Base-by-base conservation (phyloP, 2,113 vertebrate genomes). In the Saccopteryx leptura region DNA sequence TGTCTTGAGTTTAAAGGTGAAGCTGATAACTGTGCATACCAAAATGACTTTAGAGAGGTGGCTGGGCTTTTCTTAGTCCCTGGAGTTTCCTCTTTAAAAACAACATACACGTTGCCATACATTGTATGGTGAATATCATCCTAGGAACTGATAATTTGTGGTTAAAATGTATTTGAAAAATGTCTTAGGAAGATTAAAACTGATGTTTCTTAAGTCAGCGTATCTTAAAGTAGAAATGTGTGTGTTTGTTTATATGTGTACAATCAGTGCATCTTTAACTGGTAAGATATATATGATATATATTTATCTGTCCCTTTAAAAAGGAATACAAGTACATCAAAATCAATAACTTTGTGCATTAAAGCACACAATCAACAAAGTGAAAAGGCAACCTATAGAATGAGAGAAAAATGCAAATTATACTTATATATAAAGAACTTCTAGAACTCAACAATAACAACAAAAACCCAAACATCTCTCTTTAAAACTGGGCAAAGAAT, bases 71-170 rank as follows among this genome's bases (percentile, higher is more conserved):
- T 65, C 48, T 68, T 54, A 21, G 87, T n/a, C 12, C 52, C 24
- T 58, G 48, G 79, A 91, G 85, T 88, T 90, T 91, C 52, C 60
- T 84, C 33, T 95, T 79, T 88, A 61, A 88, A 69, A 95, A 24
- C 17, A 88, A 88, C 76, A 56, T 39, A 46, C n/a, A 56, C 54
- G 63, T 79, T 18, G 66, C 31, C 68, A 21, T 76, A 52, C 63
- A 50, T 78, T 52, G 60, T 68, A 15, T 52, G 19, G 69, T 76
- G 52, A 60, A 68, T 28, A 89, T 3, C 17, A 6, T 80, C 12
- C 21, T 74, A 81, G 48, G 46, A 61, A 82, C 28, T 58, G 52
- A 68, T 93, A 9, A 76, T 46, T 31, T 54, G 28, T 89, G 12
- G 26, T 71, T 89, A 46, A 89, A 90, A 76, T 54, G 63, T 4